Conservation (phyloP, 2,888 invertebrate genomes). For the Mimachlamys varia region DNA sequence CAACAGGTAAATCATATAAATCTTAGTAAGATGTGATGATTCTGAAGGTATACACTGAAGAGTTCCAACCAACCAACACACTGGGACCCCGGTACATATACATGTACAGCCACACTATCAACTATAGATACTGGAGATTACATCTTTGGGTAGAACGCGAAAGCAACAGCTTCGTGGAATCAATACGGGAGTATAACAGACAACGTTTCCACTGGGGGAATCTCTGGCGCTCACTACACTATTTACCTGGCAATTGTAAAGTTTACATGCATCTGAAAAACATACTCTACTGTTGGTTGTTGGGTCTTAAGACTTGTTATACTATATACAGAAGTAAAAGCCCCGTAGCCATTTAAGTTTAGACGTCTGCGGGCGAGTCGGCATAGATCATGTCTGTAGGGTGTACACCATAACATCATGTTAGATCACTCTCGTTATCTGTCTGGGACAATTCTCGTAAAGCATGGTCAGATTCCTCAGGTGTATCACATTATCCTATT, state of each 20-base stretch:
- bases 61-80: not conserved
- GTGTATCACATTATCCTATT: not conserved
- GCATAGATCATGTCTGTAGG: not conserved
- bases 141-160: slow-evolving; percentile 5
- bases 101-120: not conserved
- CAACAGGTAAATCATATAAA: not conserved
- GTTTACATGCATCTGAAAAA: not conserved
- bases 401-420: slow-evolving; percentile 31
- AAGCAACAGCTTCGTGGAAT: not conserved
- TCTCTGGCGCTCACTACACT: not conserved
- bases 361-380: not conserved
- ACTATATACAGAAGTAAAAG: not conserved
- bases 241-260: not conserved
- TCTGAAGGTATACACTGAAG: not conserved
- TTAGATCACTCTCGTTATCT: slow-evolving; percentile 25
- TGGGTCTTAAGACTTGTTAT: not conserved
- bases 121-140: slow-evolving; percentile 14
- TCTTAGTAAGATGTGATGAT: not conserved
- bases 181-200: not conserved
- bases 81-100: not conserved
- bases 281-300: not conserved
- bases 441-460: not conserved
- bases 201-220: not conserved
- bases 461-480: not conserved
- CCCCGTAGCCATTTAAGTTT: not conserved